Percentiles rank a stretch among this genome's conserved stretches.
Conservation (phyloP, 2,797 vertebrate species). For the Synanceia verrucosa region DNA sequence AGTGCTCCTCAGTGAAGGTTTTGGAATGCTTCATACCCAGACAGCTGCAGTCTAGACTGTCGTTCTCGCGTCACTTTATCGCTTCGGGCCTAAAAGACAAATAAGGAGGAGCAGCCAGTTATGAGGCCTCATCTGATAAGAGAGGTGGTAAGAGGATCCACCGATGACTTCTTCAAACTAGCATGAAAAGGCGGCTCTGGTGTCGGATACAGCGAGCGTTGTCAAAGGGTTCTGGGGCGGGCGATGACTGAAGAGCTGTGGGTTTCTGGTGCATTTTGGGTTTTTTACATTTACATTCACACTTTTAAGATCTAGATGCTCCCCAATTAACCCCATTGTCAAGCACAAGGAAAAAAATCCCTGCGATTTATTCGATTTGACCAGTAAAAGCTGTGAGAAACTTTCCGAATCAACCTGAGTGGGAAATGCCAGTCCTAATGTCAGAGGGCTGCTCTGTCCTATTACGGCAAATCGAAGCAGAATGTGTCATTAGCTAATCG, state of each 20-base stretch:
- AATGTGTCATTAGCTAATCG: conserved; percentile 87
- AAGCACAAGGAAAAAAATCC: neutral
- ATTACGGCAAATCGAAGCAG: conserved; percentile 84
- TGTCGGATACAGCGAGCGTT: conserved; percentile 25
- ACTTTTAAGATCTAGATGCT: neutral
- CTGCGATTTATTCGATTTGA: conserved; percentile 9
- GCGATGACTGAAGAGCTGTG: conserved; percentile 50
- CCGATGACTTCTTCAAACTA: conserved; percentile 58
- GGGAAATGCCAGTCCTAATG: conserved; percentile 78
- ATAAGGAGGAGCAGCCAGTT: conserved; percentile 64
- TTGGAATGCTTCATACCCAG: conserved; percentile 64
- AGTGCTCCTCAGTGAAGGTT: conserved; percentile 46
- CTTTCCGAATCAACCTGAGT: conserved; percentile 64
- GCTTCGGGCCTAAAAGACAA: conserved; percentile 69
- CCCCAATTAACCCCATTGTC: neutral
- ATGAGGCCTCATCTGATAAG: conserved; percentile 74
- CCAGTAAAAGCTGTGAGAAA: conserved; percentile 58
- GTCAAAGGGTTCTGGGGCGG: conserved; percentile 21
- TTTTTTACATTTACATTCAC: neutral
- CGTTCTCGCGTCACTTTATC: conserved; percentile 65
- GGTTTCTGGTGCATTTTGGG: neutral
- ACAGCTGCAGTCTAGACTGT: conserved; percentile 83
- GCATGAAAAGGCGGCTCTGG: conserved; percentile 58
- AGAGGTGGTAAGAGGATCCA: conserved; percentile 68
- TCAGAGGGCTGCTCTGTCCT: conserved; percentile 83